A percentile compares a stretch with the other conserved stretches of the same genome.
phyloP scores from a whole-genome alignment of 2,797 vertebrate species.

The Urocyon cinereoargenteus region DNA sequence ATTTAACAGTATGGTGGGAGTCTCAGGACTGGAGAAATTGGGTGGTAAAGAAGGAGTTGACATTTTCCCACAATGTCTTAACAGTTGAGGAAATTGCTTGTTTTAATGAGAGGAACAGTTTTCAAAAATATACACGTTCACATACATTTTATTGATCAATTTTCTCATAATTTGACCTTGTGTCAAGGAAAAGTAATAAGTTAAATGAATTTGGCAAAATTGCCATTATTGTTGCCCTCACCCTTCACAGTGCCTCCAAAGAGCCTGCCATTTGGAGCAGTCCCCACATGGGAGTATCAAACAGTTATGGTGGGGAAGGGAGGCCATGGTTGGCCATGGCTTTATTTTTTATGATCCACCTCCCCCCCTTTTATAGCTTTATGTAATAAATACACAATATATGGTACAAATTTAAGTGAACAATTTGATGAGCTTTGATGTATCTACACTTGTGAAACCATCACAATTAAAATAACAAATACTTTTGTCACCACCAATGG shows the following conservation, averaged over 20 bases:
- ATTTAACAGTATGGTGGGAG: neutral
- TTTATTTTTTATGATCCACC: neutral
- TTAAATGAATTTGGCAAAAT: neutral
- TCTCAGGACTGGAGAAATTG: neutral
- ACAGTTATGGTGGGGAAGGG: fast-evolving
- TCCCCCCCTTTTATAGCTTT: neutral
- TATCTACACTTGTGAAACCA: neutral
- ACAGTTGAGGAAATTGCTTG: neutral
- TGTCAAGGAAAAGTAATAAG: neutral
- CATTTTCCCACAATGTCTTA: neutral
- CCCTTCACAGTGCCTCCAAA: neutral
- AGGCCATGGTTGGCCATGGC: neutral
- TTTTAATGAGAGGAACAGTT: neutral
- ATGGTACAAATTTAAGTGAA: neutral
- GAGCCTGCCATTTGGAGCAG: too few species aligned
- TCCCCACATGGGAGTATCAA: fast-evolving
- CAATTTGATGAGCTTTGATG: neutral
- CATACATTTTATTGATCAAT: neutral
- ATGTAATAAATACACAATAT: neutral
- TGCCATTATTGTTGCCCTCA: fast-evolving
- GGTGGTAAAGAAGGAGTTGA: neutral
- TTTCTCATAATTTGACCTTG: neutral
- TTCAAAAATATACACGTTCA: neutral
- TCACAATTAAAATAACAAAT: neutral
- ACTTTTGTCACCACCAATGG: neutral